Conservation (phyloP, 1,140 invertebrate genomes). For the Ctenoplectra terminalis region DNA sequence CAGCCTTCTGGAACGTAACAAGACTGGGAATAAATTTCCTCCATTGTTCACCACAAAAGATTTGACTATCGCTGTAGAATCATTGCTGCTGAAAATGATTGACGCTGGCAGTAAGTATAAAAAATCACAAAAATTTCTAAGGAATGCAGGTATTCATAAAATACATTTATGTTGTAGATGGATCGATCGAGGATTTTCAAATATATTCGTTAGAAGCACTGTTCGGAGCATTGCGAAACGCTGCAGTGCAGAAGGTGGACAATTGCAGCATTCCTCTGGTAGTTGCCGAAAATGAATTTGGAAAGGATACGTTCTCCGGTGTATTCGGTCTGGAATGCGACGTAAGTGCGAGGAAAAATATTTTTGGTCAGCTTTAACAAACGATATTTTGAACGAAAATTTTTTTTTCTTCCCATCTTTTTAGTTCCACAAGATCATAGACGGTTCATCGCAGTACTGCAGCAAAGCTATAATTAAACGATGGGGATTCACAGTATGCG, state of each 20-base stretch:
- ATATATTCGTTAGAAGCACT: conserved; percentile 84
- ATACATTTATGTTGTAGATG: conserved; percentile 49
- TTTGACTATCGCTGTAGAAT: not conserved
- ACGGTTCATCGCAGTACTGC: conserved; percentile 80
- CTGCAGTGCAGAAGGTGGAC: conserved; percentile 31
- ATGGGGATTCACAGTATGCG: conserved; percentile 84
- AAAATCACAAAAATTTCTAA: not conserved
- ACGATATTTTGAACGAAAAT: not conserved
- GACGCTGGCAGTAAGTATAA: conserved; percentile 5
- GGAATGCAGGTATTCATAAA: conserved; percentile 8
- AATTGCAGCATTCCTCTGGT: conserved; percentile 68
- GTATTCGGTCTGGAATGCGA: conserved; percentile 81
- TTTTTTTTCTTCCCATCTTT: conserved; percentile 44
- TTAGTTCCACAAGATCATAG: conserved; percentile 82
- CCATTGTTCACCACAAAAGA: conserved; percentile 37
- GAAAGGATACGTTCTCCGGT: conserved; percentile 83
- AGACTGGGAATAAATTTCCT: conserved; percentile 30
- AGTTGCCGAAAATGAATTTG: conserved; percentile 80
- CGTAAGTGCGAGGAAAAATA: conserved; percentile 69
- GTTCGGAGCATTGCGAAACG: conserved; percentile 81
- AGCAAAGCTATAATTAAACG: conserved; percentile 82
- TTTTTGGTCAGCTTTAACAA: not conserved
- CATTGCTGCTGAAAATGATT: conserved; percentile 37
- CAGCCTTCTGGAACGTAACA: conserved; percentile 18
- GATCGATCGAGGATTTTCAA: conserved; percentile 73